A percentile compares a stretch with the other conserved stretches of the same genome.
phyloP scores from a whole-genome alignment of 2,888 invertebrate genomes.

The Heliconius cydno region DNA sequence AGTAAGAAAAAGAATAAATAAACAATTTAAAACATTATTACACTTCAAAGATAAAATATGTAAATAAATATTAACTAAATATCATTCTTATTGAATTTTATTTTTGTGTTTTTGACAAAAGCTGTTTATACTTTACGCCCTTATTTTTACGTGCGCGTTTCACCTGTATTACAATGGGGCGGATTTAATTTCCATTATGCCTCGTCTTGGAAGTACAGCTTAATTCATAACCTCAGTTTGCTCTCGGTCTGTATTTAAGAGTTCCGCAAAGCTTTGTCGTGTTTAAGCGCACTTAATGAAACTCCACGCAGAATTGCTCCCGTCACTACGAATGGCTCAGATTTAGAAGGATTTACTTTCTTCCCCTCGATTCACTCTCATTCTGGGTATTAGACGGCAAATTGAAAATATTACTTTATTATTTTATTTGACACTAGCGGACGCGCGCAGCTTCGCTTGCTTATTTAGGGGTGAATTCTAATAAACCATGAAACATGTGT shows the following conservation, averaged over 20 bases:
- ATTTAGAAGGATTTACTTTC: slow-evolving; percentile 65
- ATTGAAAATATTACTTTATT: slow-evolving; percentile 20
- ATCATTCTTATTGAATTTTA: too few species aligned
- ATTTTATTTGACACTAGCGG: too few species aligned
- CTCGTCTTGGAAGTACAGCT: slow-evolving; percentile 29
- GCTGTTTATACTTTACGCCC: slow-evolving; percentile 25
- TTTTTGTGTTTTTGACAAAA: slow-evolving; percentile 1
- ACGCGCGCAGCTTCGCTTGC: too few species aligned
- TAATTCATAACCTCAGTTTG: slow-evolving; percentile 54
- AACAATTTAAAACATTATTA: not conserved
- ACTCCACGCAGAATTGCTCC: slow-evolving; percentile 59
- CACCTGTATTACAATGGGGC: slow-evolving; percentile 32
- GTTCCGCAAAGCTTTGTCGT: slow-evolving; percentile 61
- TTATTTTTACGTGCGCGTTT: slow-evolving; percentile 17
- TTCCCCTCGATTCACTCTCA: slow-evolving; percentile 58
- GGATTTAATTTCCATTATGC: slow-evolving; percentile 35
- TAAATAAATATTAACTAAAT: not conserved
- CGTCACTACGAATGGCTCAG: slow-evolving; percentile 54
- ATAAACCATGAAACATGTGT: too few species aligned
- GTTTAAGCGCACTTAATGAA: slow-evolving; percentile 72
- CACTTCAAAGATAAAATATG: not conserved
- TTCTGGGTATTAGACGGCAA: slow-evolving; percentile 53
- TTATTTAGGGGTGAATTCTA: too few species aligned
- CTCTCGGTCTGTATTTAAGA: slow-evolving; percentile 48
- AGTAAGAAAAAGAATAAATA: not conserved